Evolutionary conservation across 2,797 vertebrate species (phyloP).

Genomic region (Esox masquinongy): DNA sequence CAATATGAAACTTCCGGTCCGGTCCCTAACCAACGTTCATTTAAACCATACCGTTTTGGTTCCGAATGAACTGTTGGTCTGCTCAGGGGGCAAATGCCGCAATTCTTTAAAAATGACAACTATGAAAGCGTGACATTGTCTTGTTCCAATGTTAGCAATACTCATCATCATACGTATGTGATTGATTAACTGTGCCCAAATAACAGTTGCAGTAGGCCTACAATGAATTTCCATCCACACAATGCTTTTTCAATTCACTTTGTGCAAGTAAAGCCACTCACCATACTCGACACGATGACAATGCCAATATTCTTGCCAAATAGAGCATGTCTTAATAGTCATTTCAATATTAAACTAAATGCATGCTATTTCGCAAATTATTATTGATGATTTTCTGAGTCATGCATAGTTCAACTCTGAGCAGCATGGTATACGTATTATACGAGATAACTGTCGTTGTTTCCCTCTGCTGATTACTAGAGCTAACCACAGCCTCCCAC

Average conservation of each 20-base stretch:
- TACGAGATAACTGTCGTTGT: not conserved
- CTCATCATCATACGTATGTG: not conserved
- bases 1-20: conserved; percentile 62
- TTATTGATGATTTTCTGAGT: not conserved
- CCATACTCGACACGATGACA: not conserved
- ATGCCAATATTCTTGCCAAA: not conserved
- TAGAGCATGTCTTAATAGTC: not conserved
- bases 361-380: not conserved
- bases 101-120: not conserved
- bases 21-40: conserved; percentile 29
- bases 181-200: not conserved
- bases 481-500: conserved; percentile 29
- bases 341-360: not conserved
- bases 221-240: not conserved
- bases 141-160: not conserved
- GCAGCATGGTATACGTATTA: not conserved
- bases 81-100: not conserved
- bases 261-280: not conserved
- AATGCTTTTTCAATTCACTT: not conserved
- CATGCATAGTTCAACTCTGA: not conserved
- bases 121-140: not conserved
- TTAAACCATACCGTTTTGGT: not conserved
- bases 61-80: not conserved
- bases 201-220: not conserved
- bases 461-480: conserved; percentile 59